Percentiles rank a stretch among this genome's conserved stretches.
phyloP scores from a whole-genome alignment of 2,113 vertebrate genomes.

The Gorsachius goisagi region DNA sequence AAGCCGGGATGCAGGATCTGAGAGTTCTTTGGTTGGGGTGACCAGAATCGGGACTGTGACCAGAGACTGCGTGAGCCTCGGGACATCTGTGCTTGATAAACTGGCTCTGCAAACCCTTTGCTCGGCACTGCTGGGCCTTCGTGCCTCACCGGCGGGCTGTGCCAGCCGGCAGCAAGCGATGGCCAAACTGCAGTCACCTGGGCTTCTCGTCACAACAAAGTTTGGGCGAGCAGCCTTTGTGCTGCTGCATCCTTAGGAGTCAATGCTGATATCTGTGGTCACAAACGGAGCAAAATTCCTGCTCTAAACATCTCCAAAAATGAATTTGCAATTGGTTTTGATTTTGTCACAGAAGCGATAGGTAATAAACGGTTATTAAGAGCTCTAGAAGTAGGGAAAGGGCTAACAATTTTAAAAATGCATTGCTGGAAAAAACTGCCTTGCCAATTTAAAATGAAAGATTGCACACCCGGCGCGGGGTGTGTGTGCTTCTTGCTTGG shows the following conservation, averaged over 20 bases:
- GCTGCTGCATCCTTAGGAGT: not conserved
- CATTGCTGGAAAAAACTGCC: not conserved
- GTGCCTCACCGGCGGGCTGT: not conserved
- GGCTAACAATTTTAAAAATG: not conserved
- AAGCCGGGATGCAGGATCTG: accelerated
- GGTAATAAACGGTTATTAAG: not conserved
- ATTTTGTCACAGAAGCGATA: not conserved
- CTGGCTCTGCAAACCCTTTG: not conserved
- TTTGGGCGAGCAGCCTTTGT: not conserved
- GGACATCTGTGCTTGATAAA: not conserved
- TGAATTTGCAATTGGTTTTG: not conserved
- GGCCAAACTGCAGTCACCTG: accelerated
- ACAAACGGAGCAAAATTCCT: not conserved
- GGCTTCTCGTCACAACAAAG: not conserved
- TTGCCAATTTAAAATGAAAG: not conserved
- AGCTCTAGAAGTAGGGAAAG: not conserved
- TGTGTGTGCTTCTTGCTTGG: not conserved
- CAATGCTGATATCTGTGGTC: not conserved
- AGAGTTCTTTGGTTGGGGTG: not conserved
- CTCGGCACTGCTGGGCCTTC: not conserved
- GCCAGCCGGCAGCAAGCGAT: not conserved
- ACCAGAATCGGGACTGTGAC: too few relatives aligned
- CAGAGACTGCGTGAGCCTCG: not conserved
- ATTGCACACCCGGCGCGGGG: not conserved
- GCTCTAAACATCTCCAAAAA: not conserved